Conservation (phyloP, 2,113 vertebrate species). For the Marmota monax region DNA sequence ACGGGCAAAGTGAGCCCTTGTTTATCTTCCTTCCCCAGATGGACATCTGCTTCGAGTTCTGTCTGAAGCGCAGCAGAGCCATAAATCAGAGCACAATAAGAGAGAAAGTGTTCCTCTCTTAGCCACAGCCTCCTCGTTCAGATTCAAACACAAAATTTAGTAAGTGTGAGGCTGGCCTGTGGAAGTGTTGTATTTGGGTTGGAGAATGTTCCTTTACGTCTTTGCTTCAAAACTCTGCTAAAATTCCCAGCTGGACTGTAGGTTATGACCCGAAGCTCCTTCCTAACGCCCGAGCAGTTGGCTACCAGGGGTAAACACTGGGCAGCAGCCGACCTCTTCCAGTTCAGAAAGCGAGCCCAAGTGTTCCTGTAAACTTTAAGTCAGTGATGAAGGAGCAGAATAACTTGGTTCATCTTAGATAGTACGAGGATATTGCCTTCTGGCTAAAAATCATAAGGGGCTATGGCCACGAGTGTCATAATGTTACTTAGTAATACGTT, state of each 20-base stretch:
- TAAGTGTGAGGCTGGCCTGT: neutral
- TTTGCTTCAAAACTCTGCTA: neutral
- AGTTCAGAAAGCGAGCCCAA: neutral
- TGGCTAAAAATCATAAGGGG: neutral
- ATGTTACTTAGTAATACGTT: neutral
- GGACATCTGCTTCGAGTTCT: neutral
- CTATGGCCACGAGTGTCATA: neutral
- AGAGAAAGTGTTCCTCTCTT: neutral
- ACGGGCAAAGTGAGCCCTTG: neutral
- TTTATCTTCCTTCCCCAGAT: neutral
- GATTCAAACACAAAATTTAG: neutral
- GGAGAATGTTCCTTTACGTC: neutral
- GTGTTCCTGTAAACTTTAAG: neutral
- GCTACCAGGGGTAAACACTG: rapidly evolving
- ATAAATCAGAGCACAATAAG: neutral
- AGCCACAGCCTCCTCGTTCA: neutral
- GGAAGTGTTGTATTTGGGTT: rapidly evolving
- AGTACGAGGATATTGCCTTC: neutral
- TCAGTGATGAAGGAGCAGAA: neutral
- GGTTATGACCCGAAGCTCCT: neutral
- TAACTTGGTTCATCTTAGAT: neutral
- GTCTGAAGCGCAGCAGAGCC: neutral
- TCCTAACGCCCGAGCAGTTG: neutral
- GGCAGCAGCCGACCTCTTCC: neutral
- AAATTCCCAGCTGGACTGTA: neutral